A percentile compares a stretch with the other conserved stretches of the same genome.
phyloP scores from a whole-genome alignment of 1,140 invertebrate genomes.

The Tetragnatha versicolor region DNA sequence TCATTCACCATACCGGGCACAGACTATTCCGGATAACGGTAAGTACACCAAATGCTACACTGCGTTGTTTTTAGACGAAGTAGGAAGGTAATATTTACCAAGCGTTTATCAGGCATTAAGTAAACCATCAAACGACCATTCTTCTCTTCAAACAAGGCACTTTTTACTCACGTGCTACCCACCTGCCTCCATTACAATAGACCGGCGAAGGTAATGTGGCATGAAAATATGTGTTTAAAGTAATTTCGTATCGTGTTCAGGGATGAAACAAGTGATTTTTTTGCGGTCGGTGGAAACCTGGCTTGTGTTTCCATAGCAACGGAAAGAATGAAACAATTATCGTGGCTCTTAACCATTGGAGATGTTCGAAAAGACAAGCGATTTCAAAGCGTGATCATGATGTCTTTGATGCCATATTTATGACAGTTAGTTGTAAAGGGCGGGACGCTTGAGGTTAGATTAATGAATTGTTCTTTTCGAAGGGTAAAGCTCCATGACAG shows the following conservation, averaged over 20 bases:
- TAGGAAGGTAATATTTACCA: constrained; percentile 17
- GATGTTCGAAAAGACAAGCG: not conserved
- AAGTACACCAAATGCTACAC: too few relatives aligned
- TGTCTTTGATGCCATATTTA: constrained; percentile 18
- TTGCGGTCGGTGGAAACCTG: not conserved
- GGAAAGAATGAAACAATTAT: not conserved
- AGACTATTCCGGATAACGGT: too few relatives aligned
- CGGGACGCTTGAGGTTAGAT: constrained; percentile 12
- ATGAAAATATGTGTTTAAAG: constrained; percentile 50
- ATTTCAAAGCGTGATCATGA: not conserved
- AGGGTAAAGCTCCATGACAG: too few relatives aligned
- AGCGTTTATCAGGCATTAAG: constrained; percentile 26
- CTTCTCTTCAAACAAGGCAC: constrained; percentile 12
- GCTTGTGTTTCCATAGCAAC: constrained; percentile 26
- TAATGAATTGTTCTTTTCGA: constrained; percentile 19
- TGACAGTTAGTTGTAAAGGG: constrained; percentile 11
- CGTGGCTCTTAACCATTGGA: not conserved
- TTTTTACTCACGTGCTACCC: constrained; percentile 14
- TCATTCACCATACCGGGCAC: too few relatives aligned
- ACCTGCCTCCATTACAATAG: not conserved
- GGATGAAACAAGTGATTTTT: constrained; percentile 5
- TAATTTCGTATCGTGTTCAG: constrained; percentile 24
- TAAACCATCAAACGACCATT: constrained; percentile 36
- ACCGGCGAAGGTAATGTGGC: constrained; percentile 22
- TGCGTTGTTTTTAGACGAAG: too few relatives aligned